Conservation (phyloP, 2,113 vertebrate genomes). For the Mesoclemmys tuberculata region DNA sequence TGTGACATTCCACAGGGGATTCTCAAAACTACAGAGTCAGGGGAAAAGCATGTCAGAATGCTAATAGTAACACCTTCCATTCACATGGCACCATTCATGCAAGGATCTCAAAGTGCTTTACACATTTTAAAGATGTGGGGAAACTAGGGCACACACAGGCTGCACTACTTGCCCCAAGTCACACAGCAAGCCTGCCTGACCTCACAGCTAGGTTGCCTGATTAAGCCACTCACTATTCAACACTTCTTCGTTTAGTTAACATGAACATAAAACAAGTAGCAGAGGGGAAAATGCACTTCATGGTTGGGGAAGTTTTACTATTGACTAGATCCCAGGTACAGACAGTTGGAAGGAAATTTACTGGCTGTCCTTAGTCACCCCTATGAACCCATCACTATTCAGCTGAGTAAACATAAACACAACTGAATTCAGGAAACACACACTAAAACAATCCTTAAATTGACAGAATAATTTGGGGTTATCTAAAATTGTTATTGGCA, state of each 20-base stretch:
- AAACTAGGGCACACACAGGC: background rate
- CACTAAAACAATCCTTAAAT: background rate
- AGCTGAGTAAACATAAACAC: background rate
- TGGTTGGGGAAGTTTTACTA: background rate
- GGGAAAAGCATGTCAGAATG: background rate
- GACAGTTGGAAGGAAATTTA: background rate
- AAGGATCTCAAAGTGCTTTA: background rate
- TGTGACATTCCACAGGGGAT: background rate
- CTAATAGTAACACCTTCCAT: background rate
- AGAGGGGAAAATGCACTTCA: background rate
- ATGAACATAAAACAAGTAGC: background rate
- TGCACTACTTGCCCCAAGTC: background rate
- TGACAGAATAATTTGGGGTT: background rate
- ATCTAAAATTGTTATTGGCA: background rate
- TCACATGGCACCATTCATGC: no score
- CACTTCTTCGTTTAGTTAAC: background rate
- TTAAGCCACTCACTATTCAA: background rate
- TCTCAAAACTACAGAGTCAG: background rate
- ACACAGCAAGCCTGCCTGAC: background rate
- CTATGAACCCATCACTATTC: background rate
- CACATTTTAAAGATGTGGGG: background rate
- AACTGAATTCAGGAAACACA: background rate
- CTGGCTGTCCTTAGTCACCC: background rate
- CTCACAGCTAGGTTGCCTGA: background rate
- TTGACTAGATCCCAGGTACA: background rate